Evolutionary conservation across 2,888 invertebrate species (phyloP).

Genomic region (Agrotis clavis): DNA sequence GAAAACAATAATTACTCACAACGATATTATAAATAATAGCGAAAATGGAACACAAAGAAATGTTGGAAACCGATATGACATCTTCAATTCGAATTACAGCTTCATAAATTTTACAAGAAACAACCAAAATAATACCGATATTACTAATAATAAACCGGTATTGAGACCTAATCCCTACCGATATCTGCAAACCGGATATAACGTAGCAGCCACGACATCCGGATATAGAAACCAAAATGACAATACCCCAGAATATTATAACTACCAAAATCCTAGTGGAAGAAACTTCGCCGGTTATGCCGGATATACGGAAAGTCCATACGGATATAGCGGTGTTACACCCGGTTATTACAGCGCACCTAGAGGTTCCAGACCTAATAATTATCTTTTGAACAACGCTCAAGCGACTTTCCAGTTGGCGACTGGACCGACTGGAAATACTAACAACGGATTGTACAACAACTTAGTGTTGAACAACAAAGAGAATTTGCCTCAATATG

Average conservation of each 20-base stretch:
- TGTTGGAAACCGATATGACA: slow-evolving; percentile 19
- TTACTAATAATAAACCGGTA: background rate
- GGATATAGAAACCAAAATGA: slow-evolving; percentile 7
- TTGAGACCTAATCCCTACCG: slow-evolving; percentile 48
- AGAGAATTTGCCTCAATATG: slow-evolving; percentile 3
- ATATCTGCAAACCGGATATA: slow-evolving; percentile 35
- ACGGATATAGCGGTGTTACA: background rate
- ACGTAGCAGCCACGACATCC: slow-evolving; percentile 12
- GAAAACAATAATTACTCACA: slow-evolving; percentile 10
- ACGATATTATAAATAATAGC: slow-evolving; percentile 1
- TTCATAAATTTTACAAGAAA: slow-evolving; percentile 15
- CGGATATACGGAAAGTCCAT: background rate
- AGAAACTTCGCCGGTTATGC: slow-evolving; percentile 40
- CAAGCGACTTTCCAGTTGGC: background rate
- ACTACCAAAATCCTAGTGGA: slow-evolving; percentile 52
- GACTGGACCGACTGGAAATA: no score
- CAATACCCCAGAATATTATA: slow-evolving; percentile 28
- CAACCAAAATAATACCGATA: background rate
- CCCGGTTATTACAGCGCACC: background rate
- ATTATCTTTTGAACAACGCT: background rate
- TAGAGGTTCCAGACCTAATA: background rate
- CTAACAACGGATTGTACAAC: slow-evolving; percentile 5
- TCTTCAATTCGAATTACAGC: slow-evolving; percentile 38
- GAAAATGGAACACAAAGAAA: background rate
- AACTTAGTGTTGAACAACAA: slow-evolving; percentile 10